Evolutionary conservation across 1,140 invertebrate genomes (phyloP), one percentile per base, ranked within the genome.

Genomic region (Ceratina japonica): DNA sequence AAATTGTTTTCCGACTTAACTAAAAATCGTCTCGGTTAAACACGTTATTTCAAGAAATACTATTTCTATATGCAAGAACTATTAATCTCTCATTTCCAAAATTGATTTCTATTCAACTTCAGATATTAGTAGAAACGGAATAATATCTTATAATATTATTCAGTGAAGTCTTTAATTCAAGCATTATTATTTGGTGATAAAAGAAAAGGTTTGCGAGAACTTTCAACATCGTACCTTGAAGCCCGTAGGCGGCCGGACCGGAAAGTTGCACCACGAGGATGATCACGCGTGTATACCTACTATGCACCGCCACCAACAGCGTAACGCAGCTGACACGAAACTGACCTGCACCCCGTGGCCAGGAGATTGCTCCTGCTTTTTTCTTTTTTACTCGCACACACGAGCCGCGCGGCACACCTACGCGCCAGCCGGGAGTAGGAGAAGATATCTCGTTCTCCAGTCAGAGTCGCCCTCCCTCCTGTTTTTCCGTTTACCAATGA

Each of bases 261-360:
- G 27, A 31, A 31, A 31, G 27, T 31, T 31, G 27, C 27, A 31
- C 27, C 27, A 31, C 27, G n/a, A 18, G 49, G 56, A 68, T 31
- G 70, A 74, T 22, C 83, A 86, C 75, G 69, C 75, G 72, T 80
- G 69, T 80, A 31, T 31, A 31, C 27, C 27, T 31, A 31, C 27
- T 31, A 31, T 31, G 80, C 61, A 80, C 51, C 24, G 59, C 59
- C 66, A 75, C 69, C 66, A 73, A 72, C 31, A 75, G 71, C 77
- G 81, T 74, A 82, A 76, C 79, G 83, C 85, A 88, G 82, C 85
- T 88, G 88, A 68, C 75, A 83, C 64, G 69, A 89, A 88, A 88
- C 84, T 89, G 87, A 89, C 87, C 86, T 86, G 85, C 80, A 82
- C 74, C 80, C 74, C 56, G 73, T 58, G 59, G 80, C 74, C 75